Evolutionary conservation across 2,113 vertebrate species (phyloP), one percentile per base, ranked within the genome.

Genomic region (Fregetta grallaria): DNA sequence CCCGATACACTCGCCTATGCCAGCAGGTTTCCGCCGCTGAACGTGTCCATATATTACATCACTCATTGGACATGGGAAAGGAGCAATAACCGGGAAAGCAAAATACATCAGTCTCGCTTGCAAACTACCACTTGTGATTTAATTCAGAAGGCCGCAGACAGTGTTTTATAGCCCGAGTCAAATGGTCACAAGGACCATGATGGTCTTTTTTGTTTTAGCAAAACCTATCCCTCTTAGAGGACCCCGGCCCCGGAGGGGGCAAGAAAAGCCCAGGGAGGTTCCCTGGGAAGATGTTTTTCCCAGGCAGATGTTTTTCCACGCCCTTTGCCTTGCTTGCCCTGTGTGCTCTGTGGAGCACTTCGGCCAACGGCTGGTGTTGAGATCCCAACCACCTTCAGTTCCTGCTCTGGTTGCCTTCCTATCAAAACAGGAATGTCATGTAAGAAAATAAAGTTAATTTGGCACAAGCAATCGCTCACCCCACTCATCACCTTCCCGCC

Each of bases 221-320:
- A 79, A 90, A 58, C 29, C 34, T 27, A 1, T 49, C 23, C 29
- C 32, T 88, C 20, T 50, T 30, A 40, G 40, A 52, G 55, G 40
- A 80, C 29, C 40, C 1, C 0, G 0, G 13, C 20, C 42, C 23
- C 0, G 0, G 32, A 58, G 32, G 6, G 26, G 15, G 10, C 30
- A 50, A 67, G 40, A 66, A 74, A 47, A 84, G 14, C 45, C 50
- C 40, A 26, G 18, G 42, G 22, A 85, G 26, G 45, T 77, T 63
- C 36, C 20, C 36, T 2, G 1, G 20, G 36, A 26, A 47, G 47
- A 42, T 62, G 15, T 58, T 88, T 85, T 89, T 55, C 40, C 21
- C 11, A 1, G 10, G 65, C 44, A 38, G 50, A 66, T 65, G 36
- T 74, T 88, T 82, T 88, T 62, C 49, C 42, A 27, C 10, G 1